Conservation (phyloP, 64 coral and sea anemone genomes). For the Anthopleura sola region DNA sequence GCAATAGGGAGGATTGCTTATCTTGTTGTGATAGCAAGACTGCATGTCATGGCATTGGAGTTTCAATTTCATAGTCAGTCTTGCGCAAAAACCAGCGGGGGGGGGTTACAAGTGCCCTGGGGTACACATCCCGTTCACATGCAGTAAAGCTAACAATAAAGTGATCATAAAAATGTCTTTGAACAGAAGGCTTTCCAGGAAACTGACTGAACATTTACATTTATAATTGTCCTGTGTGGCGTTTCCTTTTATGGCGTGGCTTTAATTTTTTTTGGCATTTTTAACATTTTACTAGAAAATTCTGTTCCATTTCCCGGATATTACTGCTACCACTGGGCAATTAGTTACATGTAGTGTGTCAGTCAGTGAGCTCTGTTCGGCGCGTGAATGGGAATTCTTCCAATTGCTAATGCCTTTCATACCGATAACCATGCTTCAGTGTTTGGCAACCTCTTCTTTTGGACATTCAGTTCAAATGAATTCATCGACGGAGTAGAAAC, state of each 20-base stretch:
- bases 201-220: background rate
- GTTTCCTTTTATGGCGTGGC: background rate
- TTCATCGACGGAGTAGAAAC: background rate
- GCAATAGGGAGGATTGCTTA: background rate
- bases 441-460: background rate
- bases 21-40: background rate
- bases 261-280: background rate
- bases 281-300: background rate
- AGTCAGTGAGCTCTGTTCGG: background rate
- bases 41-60: background rate
- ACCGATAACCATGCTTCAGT: too few species aligned
- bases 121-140: background rate
- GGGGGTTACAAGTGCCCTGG: background rate
- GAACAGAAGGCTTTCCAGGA: background rate
- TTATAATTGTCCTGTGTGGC: background rate
- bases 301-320: background rate
- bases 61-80: background rate
- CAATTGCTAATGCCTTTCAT: background rate
- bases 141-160: background rate
- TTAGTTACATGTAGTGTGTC: background rate
- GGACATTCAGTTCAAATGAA: background rate
- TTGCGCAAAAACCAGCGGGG: background rate
- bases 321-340: background rate
- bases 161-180: background rate
- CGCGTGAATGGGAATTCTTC: slow-evolving; percentile 3